These are phyloP conservation scores for Syncerus caffer DNA, from an alignment of 2,797 vertebrate species.

Conservation along the genomic window DNA sequence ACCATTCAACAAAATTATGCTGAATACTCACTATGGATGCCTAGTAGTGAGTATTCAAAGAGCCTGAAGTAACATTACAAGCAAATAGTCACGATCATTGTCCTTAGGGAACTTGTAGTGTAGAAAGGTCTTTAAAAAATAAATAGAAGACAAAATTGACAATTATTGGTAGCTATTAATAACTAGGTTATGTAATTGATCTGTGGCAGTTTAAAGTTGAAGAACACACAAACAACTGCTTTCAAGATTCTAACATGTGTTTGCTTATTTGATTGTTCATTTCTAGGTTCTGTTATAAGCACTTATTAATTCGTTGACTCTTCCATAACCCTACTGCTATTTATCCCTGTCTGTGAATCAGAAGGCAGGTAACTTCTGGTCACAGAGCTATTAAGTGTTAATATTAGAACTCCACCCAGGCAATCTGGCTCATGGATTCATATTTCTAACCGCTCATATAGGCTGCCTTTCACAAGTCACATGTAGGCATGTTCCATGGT, in stretches of 20 bases:
- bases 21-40: not conserved
- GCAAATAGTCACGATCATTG: not conserved
- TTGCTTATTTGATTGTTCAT: not conserved
- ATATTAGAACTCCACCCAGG: not conserved
- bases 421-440: not conserved
- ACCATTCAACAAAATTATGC: not conserved
- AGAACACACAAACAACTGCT: not conserved
- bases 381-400: not conserved
- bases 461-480: not conserved
- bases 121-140: not conserved
- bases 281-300: not conserved
- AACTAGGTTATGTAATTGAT: not conserved
- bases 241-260: not conserved
- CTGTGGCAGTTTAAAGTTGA: not conserved
- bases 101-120: not conserved
- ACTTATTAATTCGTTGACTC: not conserved
- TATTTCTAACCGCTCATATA: not conserved
- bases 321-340: not conserved
- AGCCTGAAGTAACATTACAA: not conserved
- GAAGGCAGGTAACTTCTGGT: not conserved
- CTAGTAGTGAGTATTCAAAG: not conserved
- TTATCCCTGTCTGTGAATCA: not conserved
- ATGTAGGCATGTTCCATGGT: not conserved
- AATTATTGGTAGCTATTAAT: not conserved
- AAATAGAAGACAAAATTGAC: not conserved